Base-by-base conservation (phyloP, 2,113 vertebrate species). In the Brachyhypopomus gauderio region DNA sequence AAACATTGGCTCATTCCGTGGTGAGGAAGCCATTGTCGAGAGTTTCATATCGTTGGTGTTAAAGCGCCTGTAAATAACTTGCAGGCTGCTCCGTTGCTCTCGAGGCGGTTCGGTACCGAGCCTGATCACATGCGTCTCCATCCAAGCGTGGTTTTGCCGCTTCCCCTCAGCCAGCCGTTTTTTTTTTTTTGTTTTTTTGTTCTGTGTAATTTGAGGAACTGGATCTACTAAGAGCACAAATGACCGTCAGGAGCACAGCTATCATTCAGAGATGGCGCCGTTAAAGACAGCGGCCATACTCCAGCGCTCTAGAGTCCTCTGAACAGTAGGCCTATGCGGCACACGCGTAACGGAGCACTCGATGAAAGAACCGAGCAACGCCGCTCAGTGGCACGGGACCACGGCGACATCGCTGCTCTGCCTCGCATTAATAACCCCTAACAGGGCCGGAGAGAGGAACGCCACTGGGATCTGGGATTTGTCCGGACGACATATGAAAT, bases 401-500 rank as follows among this genome's bases (percentile, higher is more conserved):
- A 76, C 14, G 27, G 59, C 22, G n/a, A 78, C 25, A n/a, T 22
- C n/a, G 19, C 30, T 22, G 11, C 60, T 66, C n/a, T 36, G 1
- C 48, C 41, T 48, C 17, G 14, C 11, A 55, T 56, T 67, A 74
- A 81, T 75, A 72, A 75, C 75, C 72, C 67, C 48, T 58, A 48
- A 75, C 62, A 22, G 58, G 30, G 56, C 48, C 79, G 58, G 66
- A 81, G 74, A 58, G 71, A 27, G 52, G 56, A 60, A 64, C 45
- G 2, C 79, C 66, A 30, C 48, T 81, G 62, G 72, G 9, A 67
- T 16, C 8, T 41, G 41, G 2, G 30, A 38, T 66, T 75, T 52
- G 75, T 58, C 63, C 62, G n/a, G 16, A 81, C 25, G 22, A 69
- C 75, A 48, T 59, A 74, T 67, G 56, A 80, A 81, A 81, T 66